phyloP scores from a whole-genome alignment of 2,113 vertebrate species.

The Machaerirhynchus nigripectus region DNA sequence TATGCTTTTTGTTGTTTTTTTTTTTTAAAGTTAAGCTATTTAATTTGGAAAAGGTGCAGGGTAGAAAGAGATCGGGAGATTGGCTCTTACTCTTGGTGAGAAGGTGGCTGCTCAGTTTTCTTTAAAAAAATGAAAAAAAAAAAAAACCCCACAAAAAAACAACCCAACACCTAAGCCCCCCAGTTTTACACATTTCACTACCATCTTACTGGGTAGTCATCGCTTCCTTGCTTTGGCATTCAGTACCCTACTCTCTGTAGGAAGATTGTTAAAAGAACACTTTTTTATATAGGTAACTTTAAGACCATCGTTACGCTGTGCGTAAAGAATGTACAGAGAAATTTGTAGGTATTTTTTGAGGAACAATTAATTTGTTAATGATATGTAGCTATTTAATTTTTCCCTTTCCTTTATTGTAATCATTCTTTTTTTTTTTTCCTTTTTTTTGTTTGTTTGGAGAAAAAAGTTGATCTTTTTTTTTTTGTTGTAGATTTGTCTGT shows the following conservation, averaged over 20 bases:
- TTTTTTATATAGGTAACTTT: conserved; percentile 98
- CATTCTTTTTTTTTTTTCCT: conserved; percentile 81
- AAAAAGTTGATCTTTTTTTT: conserved; percentile 99
- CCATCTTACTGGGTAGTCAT: conserved; percentile 80
- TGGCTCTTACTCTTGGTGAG: conserved; percentile 32
- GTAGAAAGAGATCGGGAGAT: background rate
- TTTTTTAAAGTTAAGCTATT: conserved; percentile 33
- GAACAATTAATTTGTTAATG: conserved; percentile 99
- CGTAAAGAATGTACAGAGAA: conserved; percentile 99
- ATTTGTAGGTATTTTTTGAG: conserved; percentile 99
- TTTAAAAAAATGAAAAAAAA: background rate
- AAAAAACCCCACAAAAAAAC: background rate
- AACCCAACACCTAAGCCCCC: conserved; percentile 1
- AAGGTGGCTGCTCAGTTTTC: conserved; percentile 65
- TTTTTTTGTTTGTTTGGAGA: conserved; percentile 78
- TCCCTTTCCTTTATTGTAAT: conserved; percentile 94
- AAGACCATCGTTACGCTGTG: conserved; percentile 99
- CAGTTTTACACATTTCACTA: conserved; percentile 80
- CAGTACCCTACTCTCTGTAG: conserved; percentile 90
- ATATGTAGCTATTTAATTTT: conserved; percentile 99
- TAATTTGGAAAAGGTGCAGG: conserved; percentile 30
- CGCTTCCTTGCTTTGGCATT: conserved; percentile 81
- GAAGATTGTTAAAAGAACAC: conserved; percentile 84
- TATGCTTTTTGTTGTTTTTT: background rate
- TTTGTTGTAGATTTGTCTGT: conserved; percentile 85